phyloP scores from a whole-genome alignment of 2,113 vertebrate genomes.

The Apus apus region DNA sequence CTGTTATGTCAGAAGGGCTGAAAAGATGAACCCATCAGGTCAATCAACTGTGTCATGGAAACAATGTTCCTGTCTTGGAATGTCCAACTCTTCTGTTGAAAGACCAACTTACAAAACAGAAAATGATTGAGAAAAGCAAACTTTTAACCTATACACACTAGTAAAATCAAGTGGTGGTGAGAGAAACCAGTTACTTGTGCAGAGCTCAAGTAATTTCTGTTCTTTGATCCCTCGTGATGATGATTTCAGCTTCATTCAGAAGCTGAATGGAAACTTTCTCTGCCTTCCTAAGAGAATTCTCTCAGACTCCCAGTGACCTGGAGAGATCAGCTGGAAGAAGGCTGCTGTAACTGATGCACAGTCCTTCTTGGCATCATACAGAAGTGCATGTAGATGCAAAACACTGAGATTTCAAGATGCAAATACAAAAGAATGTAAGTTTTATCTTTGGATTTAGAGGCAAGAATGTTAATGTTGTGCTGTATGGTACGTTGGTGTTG shows the following conservation, averaged over 20 bases:
- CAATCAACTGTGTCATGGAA: neutral
- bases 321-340: neutral
- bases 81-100: neutral
- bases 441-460: neutral
- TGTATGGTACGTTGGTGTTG: fast-evolving
- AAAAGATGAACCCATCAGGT: neutral
- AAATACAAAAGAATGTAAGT: neutral
- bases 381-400: neutral
- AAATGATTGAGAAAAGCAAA: neutral
- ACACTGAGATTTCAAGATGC: neutral
- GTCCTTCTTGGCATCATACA: neutral
- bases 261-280: neutral
- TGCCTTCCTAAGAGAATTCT: neutral
- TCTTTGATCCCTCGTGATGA: neutral
- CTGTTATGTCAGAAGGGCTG: neutral
- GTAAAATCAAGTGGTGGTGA: neutral
- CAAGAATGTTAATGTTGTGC: neutral
- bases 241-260: neutral
- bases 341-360: neutral
- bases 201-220: neutral
- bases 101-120: neutral
- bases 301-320: neutral
- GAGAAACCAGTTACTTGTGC: neutral
- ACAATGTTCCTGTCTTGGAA: neutral
- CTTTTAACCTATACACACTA: neutral